Conservation (phyloP, 2,888 invertebrate genomes). For the Lycaena phlaeas region DNA sequence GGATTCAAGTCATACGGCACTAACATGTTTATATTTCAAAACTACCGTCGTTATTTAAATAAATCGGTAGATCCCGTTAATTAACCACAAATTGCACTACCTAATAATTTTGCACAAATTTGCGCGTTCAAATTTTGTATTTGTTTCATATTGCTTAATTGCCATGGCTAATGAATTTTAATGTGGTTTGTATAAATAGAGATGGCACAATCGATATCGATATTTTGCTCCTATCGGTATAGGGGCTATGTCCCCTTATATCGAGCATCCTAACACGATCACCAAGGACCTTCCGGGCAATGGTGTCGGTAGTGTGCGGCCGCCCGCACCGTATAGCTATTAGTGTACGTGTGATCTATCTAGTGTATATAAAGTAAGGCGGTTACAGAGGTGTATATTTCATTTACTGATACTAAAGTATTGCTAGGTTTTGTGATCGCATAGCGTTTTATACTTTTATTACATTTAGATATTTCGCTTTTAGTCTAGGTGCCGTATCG, state of each 20-base stretch:
- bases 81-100: no score
- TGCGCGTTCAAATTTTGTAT: no score
- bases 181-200: no score
- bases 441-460: constrained; percentile 61
- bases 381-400: constrained; percentile 65
- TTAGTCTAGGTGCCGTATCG: constrained; percentile 30
- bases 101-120: no score
- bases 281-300: constrained; percentile 9
- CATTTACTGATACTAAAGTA: constrained; percentile 51
- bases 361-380: constrained; percentile 61
- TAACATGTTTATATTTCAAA: background rate
- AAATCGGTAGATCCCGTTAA: no score
- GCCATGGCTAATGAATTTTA: background rate
- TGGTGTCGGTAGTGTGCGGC: constrained; percentile 14
- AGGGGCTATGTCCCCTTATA: background rate
- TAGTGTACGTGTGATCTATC: constrained; percentile 60
- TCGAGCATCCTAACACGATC: background rate
- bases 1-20: background rate
- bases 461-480: constrained; percentile 37
- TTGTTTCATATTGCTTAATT: background rate
- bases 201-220: constrained; percentile 2
- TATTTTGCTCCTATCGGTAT: background rate
- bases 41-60: background rate
- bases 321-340: constrained; percentile 23
- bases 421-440: constrained; percentile 64